A percentile compares a stretch with the other conserved stretches of the same genome.
Conservation (phyloP, 2,888 invertebrate genomes). For the Lobophora halterata region DNA sequence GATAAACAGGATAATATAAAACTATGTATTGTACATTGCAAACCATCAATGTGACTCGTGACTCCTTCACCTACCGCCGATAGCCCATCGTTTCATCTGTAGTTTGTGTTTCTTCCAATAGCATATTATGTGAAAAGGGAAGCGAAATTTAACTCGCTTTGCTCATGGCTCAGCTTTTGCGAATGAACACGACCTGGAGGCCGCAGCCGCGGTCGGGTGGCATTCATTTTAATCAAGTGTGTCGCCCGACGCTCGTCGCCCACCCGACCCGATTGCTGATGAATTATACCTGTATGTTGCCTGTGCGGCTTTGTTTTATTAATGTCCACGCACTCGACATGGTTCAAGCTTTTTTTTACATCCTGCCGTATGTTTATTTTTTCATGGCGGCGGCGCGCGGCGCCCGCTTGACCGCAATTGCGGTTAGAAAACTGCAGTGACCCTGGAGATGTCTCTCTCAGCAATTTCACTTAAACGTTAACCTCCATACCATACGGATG, state of each 20-base stretch:
- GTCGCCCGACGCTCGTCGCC: slow-evolving; percentile 32
- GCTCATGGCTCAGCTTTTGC: no score
- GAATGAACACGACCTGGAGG: neutral
- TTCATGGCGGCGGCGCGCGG: slow-evolving; percentile 1
- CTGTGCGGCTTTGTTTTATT: slow-evolving; percentile 30
- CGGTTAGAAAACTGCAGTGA: slow-evolving; percentile 19
- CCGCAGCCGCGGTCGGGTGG: slow-evolving; percentile 26
- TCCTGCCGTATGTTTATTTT: slow-evolving; percentile 12
- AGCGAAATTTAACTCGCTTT: no score
- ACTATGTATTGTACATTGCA: no score
- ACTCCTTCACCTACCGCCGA: no score
- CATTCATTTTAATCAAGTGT: slow-evolving; percentile 60
- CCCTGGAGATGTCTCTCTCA: slow-evolving; percentile 15
- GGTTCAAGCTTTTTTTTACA: slow-evolving; percentile 11
- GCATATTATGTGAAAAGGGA: no score
- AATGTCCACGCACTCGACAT: slow-evolving; percentile 21
- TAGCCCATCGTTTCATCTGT: no score
- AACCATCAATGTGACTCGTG: no score
- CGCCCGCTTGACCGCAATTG: slow-evolving; percentile 16
- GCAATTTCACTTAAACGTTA: slow-evolving; percentile 9
- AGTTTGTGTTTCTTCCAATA: no score
- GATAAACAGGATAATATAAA: no score
- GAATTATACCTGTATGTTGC: slow-evolving; percentile 50
- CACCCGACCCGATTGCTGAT: slow-evolving; percentile 47
- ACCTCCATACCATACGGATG: slow-evolving; percentile 10